These are phyloP conservation scores for Eubasilissa splendida DNA, from an alignment of 2,888 invertebrate species.

Conservation along the genomic window DNA sequence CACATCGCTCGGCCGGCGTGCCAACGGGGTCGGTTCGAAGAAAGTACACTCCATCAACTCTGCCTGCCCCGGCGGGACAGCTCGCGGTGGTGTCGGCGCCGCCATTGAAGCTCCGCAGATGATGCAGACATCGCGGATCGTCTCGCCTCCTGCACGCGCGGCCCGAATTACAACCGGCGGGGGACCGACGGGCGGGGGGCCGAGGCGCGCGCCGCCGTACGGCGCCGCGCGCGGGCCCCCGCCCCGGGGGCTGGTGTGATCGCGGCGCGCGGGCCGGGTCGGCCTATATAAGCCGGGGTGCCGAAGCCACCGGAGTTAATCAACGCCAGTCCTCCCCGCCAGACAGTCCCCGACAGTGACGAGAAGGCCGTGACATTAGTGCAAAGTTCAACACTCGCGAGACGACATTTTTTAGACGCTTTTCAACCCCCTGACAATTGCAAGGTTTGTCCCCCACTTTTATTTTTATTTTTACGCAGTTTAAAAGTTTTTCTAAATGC, in stretches of 20 bases:
- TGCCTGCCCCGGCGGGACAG: slow-evolving; percentile 14
- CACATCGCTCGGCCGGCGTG: no score
- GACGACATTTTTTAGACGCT: slow-evolving; percentile 18
- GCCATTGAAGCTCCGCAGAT: slow-evolving; percentile 18
- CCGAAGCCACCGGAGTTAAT: slow-evolving; percentile 25
- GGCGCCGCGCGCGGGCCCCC: neutral
- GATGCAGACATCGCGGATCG: slow-evolving; percentile 18
- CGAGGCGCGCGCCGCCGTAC: neutral
- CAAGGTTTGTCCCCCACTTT: slow-evolving; percentile 34
- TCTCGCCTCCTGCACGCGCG: neutral
- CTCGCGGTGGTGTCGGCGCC: neutral
- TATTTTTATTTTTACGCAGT: neutral
- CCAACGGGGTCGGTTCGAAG: neutral
- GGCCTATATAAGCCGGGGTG: slow-evolving; percentile 27
- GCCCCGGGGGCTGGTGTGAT: neutral
- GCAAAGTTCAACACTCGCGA: slow-evolving; percentile 33
- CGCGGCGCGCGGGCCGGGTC: slow-evolving; percentile 7
- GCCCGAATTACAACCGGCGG: neutral
- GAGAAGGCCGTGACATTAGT: neutral
- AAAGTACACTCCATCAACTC: slow-evolving; percentile 11
- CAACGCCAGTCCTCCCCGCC: slow-evolving; percentile 15
- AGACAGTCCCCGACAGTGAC: slow-evolving; percentile 13
- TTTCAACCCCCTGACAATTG: slow-evolving; percentile 32
- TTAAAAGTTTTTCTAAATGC: no score
- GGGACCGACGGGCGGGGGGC: neutral